Evolutionary conservation across 2,113 vertebrate species (phyloP).

Genomic region (Riparia riparia): DNA sequence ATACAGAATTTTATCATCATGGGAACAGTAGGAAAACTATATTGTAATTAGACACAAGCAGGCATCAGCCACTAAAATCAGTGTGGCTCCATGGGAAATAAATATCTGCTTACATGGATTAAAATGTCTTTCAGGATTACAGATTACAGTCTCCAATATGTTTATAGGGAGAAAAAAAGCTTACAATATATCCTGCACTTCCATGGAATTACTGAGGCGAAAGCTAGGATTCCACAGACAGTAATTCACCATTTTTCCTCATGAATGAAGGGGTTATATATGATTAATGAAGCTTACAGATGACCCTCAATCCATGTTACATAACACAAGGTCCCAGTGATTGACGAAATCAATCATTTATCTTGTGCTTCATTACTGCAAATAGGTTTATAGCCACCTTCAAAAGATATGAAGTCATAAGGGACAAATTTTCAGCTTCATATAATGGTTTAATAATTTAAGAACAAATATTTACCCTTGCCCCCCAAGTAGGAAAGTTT

Average conservation of each 20-base stretch:
- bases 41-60: neutral
- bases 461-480: conserved; percentile 4
- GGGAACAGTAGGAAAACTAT: neutral
- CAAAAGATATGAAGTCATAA: neutral
- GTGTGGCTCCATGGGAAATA: neutral
- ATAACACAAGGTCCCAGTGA: neutral
- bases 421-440: neutral
- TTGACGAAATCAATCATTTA: conserved; percentile 40
- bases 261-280: neutral
- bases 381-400: neutral
- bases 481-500: neutral
- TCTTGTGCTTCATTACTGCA: neutral
- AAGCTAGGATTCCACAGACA: neutral
- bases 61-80: neutral
- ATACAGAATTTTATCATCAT: neutral
- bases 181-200: neutral
- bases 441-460: neutral
- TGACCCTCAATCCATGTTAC: neutral
- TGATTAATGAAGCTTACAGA: conserved; percentile 37
- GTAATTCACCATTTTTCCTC: conserved; percentile 1
- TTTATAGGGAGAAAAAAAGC: neutral
- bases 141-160: conserved; percentile 17
- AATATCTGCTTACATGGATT: conserved; percentile 42
- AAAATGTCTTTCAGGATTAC: conserved; percentile 21
- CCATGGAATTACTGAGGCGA: neutral